These are phyloP conservation scores for Puma concolor DNA, from an alignment of 2,113 vertebrate species.

Conservation along the genomic window DNA sequence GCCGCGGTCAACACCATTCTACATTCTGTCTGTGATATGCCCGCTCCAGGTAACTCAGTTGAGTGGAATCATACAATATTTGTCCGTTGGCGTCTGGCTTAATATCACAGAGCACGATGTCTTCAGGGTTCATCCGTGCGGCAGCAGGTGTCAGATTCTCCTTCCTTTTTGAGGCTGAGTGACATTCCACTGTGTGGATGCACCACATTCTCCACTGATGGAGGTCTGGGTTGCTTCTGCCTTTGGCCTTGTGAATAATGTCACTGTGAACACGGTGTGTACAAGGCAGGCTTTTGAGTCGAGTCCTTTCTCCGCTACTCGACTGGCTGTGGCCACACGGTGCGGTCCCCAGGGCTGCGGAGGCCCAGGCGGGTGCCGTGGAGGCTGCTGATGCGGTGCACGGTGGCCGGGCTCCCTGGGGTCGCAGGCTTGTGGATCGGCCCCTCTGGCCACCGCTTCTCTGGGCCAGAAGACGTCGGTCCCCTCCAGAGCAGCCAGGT, in stretches of 20 bases:
- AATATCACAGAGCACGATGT: neutral
- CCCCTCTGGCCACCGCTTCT: neutral
- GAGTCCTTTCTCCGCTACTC: neutral
- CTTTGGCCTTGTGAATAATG: neutral
- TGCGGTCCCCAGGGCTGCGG: accelerated
- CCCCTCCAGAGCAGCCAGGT: neutral
- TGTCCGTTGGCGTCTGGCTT: neutral
- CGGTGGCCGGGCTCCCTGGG: accelerated
- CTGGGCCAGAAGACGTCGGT: accelerated
- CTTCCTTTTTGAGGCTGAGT: neutral
- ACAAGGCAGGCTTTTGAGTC: neutral
- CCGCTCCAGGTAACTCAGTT: neutral
- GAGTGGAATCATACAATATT: too few relatives aligned
- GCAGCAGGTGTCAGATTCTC: too few relatives aligned
- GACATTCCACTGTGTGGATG: accelerated
- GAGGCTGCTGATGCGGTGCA: accelerated
- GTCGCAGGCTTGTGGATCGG: accelerated
- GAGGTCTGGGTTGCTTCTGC: neutral
- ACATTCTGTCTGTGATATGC: neutral
- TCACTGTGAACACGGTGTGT: neutral
- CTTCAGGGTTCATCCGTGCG: accelerated
- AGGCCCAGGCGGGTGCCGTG: accelerated
- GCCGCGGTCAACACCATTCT: accelerated
- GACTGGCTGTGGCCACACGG: neutral
- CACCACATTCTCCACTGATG: accelerated